Conservation (phyloP, 2,113 vertebrate species). For the human (Homo sapiens) region DNA sequence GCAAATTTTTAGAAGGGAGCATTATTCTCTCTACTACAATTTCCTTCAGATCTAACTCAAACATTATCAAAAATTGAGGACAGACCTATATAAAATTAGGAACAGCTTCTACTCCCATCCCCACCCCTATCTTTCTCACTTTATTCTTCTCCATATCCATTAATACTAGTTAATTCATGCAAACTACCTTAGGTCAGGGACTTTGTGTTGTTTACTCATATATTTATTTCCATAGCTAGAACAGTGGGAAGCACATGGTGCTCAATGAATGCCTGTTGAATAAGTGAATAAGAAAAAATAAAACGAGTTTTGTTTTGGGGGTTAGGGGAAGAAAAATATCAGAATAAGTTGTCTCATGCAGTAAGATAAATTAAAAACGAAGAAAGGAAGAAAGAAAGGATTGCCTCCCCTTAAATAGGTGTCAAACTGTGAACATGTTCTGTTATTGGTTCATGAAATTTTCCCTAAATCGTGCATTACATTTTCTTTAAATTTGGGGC, state of each 20-base stretch:
- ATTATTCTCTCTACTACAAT: not conserved
- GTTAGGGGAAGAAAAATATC: not conserved
- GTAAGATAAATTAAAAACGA: not conserved
- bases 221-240: not conserved
- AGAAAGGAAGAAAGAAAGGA: too few species aligned
- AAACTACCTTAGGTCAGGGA: not conserved
- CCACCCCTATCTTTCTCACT: not conserved
- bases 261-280: not conserved
- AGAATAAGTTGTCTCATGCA: not conserved
- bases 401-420: not conserved
- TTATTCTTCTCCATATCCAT: not conserved
- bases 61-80: not conserved
- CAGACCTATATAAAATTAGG: not conserved
- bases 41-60: not conserved
- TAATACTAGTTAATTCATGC: not conserved
- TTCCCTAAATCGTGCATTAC: not conserved
- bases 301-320: not conserved
- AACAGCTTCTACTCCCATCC: not conserved
- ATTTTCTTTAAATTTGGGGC: slow-evolving; percentile 23
- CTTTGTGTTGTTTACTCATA: not conserved
- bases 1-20: not conserved
- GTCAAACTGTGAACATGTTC: not conserved
- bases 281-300: not conserved
- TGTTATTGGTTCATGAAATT: not conserved
- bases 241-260: not conserved